A percentile compares a stretch with the other conserved stretches of the same genome.
phyloP scores from a whole-genome alignment of 53 echinoderm and acorn worm species.

The Antedon mediterranea region DNA sequence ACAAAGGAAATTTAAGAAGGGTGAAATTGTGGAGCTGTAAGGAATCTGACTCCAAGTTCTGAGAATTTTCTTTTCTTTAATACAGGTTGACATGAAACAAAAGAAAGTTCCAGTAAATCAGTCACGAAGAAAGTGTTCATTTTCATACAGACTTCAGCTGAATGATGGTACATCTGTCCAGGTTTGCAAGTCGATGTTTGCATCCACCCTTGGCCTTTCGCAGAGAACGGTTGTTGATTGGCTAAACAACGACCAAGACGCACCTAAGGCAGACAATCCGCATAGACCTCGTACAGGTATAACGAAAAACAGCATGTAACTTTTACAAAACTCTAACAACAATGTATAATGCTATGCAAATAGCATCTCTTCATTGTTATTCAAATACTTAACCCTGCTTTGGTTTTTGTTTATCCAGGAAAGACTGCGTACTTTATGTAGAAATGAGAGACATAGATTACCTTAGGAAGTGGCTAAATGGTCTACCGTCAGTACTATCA shows the following conservation, averaged over 20 bases:
- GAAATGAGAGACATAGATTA: too few species aligned
- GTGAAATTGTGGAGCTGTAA: too few species aligned
- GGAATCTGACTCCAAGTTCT: not conserved
- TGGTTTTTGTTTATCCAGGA: too few species aligned
- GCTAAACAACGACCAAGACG: not conserved
- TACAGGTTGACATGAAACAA: constrained; percentile 7
- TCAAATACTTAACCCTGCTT: too few species aligned
- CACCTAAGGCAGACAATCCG: not conserved
- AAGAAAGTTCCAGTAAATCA: too few species aligned
- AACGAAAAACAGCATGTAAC: not conserved
- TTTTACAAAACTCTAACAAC: too few species aligned
- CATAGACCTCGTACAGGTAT: not conserved
- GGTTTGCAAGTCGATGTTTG: constrained; percentile 8
- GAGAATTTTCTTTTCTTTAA: too few species aligned
- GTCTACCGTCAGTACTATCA: too few species aligned
- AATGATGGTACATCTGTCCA: constrained; percentile 1
- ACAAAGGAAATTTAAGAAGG: not conserved
- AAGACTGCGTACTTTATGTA: too few species aligned
- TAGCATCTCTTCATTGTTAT: too few species aligned
- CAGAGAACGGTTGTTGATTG: not conserved
- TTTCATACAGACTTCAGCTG: not conserved
- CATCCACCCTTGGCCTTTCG: not conserved
- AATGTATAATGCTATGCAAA: too few species aligned
- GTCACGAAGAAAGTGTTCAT: not conserved
- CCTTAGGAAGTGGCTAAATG: too few species aligned